Base-by-base conservation (phyloP, 2,888 invertebrate species). In the Philereme vetulata region DNA sequence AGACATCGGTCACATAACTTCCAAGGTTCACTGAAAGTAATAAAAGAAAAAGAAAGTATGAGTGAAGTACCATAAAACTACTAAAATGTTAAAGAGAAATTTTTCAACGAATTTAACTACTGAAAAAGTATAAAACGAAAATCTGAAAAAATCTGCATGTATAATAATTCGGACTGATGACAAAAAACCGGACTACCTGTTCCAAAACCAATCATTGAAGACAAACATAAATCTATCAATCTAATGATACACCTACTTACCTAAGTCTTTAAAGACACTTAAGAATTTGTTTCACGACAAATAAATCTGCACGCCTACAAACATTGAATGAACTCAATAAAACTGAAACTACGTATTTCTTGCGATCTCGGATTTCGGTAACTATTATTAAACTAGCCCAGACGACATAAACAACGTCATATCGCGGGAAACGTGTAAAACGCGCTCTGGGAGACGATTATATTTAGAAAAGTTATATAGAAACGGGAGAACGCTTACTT, bases 401-500 rank as follows among this genome's bases (percentile, higher is more conserved):
- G 62, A 54, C 58, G 44, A 45, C 40, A 34, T 21, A 46, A 46
- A 49, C 53, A 36, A 45, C 59, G 58, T 58, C 52, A 58, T 46
- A 51, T 55, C 57, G 56, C 56, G 35, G 32, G 52, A 38, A 57
- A 56, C 59, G 49, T 45, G 64, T 35, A 66, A 65, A 67, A 63
- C 75, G 62, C 75, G 62, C 68, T 76, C 80, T 77, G 82, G 84
- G 84, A 80, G 84, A 75, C 76, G 51, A 40, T 21, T 62, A 62
- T 52, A 58, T 58, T 55, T 62, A 62, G 62, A 62, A 62, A 56
- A 57, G 46, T 52, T 44, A 34, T 38, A 33, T 51, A 49, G 68
- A 82, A 78, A 75, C 45, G 57, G 68, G 62, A 72, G 67, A 52
- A 8, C 54, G 47, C 34, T 45, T 54, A 40, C 43, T 48, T 53